Evolutionary conservation across 2,888 invertebrate genomes (phyloP), one percentile per base, ranked within the genome.

Genomic region (Amiota minor): DNA sequence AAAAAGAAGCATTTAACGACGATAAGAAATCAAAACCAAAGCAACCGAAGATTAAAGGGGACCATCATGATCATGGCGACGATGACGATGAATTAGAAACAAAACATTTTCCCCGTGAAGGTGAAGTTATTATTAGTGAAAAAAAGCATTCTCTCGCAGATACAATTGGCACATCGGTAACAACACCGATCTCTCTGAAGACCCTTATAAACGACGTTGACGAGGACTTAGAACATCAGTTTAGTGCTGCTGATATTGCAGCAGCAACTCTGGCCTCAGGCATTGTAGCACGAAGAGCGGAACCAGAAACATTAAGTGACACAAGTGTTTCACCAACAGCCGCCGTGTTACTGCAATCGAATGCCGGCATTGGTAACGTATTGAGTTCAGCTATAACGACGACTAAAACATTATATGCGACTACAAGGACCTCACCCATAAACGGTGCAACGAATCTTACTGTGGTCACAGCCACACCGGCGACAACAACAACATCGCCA

Each of bases 191-290:
- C 23, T 88, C 88, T 1, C 73, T 88, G 18, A 88, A 88, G 73
- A 87, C 87, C 4, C 81, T 88, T 14, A 88, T 88, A 70, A 87
- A 87, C 87, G 87, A 87, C 86, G 87, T 81, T 70, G 88, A 86
- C 72, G 87, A 86, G 72, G 84, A 85, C 9, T 76, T 83, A 59
- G 81, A 81, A 18, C 79, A 82, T 67, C 86, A 82, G 3, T 72
- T 85, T 0, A 87, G 83, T 65, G 87, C 89, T 14, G 86, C 86
- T 11, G 86, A 86, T 73, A 85, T 88, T 74, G 88, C 89, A 65
- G 85, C 85, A 10, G 87, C 88, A 12, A 86, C 83, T 62, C 81
- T 83, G 74, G 88, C 86, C 78, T 86, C 83, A 76, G 89, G 88
- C 50, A 77, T 88, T 23, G 81, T 87, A 14, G 86, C 88, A 23